These are phyloP conservation scores for Margaritifera margaritifera DNA, from an alignment of 2,888 invertebrate species.

Conservation along the genomic window DNA sequence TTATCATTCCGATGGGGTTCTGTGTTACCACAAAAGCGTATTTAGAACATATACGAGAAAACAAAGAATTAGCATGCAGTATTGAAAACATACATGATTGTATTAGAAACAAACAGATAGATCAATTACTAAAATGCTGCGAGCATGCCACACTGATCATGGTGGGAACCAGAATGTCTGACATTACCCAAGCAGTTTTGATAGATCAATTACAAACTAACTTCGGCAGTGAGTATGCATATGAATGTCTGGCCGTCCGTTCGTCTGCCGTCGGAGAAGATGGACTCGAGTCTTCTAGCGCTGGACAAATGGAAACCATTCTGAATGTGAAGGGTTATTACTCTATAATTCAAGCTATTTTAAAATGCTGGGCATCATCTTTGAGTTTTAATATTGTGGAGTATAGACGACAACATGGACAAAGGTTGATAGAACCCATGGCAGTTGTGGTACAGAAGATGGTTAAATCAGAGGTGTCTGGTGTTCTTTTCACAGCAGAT, in stretches of 20 bases:
- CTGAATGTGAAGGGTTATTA: neutral
- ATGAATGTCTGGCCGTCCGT: conserved; percentile 2
- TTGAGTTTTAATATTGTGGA: conserved; percentile 1
- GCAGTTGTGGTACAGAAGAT: conserved; percentile 15
- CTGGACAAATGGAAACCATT: conserved; percentile 8
- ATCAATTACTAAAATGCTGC: too few species aligned
- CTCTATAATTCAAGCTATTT: neutral
- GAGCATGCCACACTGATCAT: too few species aligned
- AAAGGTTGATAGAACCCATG: conserved; percentile 5
- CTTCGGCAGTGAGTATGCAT: too few species aligned
- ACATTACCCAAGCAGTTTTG: too few species aligned
- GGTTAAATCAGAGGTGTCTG: conserved; percentile 11
- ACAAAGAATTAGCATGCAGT: too few species aligned
- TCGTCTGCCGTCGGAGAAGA: conserved; percentile 12
- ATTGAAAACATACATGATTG: too few species aligned
- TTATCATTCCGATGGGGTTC: too few species aligned
- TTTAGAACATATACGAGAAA: too few species aligned
- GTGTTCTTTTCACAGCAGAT: conserved; percentile 14
- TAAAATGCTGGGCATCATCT: conserved; percentile 8
- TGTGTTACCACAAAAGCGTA: too few species aligned
- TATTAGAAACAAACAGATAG: too few species aligned
- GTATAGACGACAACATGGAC: conserved; percentile 14
- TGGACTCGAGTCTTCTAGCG: conserved; percentile 1
- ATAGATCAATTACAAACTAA: too few species aligned
- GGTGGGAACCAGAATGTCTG: too few species aligned